A percentile compares a stretch with the other conserved stretches of the same genome.
Evolutionary conservation across 2,113 vertebrate species (phyloP).

Genomic region (Lepidothrix coronata): DNA sequence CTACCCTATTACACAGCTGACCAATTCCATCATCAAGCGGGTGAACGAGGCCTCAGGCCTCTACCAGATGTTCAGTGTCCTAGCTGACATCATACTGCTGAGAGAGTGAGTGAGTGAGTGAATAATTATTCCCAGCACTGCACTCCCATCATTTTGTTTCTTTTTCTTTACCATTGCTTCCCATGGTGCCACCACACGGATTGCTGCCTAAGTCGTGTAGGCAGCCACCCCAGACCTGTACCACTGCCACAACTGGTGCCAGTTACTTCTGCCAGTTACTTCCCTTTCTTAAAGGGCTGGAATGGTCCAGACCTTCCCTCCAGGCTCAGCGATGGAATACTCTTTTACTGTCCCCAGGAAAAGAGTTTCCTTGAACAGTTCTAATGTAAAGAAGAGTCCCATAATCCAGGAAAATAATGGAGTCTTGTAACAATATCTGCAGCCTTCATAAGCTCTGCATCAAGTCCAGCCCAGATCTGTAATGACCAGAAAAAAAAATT

Average conservation of each 20-base stretch:
- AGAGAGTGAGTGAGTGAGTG: slow-evolving; percentile 96
- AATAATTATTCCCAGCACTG: slow-evolving; percentile 47
- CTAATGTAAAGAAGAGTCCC: not conserved
- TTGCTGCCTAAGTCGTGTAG: not conserved
- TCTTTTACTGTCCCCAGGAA: not conserved
- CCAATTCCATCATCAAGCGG: slow-evolving; percentile 84
- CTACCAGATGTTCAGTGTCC: slow-evolving; percentile 94
- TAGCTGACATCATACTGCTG: slow-evolving; percentile 90
- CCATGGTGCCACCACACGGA: not conserved
- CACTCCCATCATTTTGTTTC: not conserved
- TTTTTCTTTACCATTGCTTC: not conserved
- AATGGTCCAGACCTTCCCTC: not conserved
- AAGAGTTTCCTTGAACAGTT: not conserved
- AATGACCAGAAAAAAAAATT: not conserved
- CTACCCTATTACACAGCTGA: slow-evolving; percentile 83
- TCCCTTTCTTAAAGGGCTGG: not conserved
- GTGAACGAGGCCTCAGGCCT: slow-evolving; percentile 91
- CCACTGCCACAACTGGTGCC: not conserved
- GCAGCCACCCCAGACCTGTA: not conserved
- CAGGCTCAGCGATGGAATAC: not conserved
- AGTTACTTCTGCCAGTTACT: not conserved
- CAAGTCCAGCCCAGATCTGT: not conserved
- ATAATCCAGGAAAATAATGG: not conserved
- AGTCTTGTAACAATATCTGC: not conserved
- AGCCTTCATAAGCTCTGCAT: not conserved